Evolutionary conservation across 2,113 vertebrate genomes (phyloP), one percentile per base, ranked within the genome.

Genomic region (Hyperopisus bebe): DNA sequence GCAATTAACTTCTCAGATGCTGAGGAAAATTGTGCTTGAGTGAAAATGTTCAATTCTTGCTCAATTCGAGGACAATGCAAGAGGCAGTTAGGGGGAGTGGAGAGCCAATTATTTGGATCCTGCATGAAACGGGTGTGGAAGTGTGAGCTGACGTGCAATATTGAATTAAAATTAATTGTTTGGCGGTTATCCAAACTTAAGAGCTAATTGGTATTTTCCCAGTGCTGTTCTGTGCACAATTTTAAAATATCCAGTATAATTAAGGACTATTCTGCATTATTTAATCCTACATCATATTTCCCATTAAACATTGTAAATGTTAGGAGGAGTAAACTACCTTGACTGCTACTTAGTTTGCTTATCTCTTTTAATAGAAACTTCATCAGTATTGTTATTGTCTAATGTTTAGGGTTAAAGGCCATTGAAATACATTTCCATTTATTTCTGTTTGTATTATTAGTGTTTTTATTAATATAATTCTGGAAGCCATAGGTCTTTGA

Each of bases 1-100:
- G 80, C 87, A 89, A 89, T 90, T 86, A 90, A 90, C 88, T 90
- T 89, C 46, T 90, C 88, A 89, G 42, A 90, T 48, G 62, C 88
- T 74, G 55, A 86, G 82, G 48, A 31, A 86, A 89, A 90, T 46
- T 89, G 88, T 90, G 90, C 46, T 74, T 58, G 53, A 88, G 55
- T 27, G 80, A 44, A 89, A 93, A 91, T 82, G 74, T 13, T 87
- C 87, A 77, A 53, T 82, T 86, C 89, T 82, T 88, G 85, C 51
- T 87, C 55, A 90, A 35, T 82, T 90, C 47, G 51, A 86, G 66
- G 85, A 90, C 89, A 90, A 82, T 77, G 66, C 42, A 55, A 42
- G 27, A 53, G 48, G 86, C 47, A 86, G 86, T 77, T 90, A 42
- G 62, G 86, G 86, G 74, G 31, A 90, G 85, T 74, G 58, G 89